These are phyloP conservation scores for Crocodylus rhombifer DNA, from an alignment of 2,797 vertebrate species.

Conservation along the genomic window DNA sequence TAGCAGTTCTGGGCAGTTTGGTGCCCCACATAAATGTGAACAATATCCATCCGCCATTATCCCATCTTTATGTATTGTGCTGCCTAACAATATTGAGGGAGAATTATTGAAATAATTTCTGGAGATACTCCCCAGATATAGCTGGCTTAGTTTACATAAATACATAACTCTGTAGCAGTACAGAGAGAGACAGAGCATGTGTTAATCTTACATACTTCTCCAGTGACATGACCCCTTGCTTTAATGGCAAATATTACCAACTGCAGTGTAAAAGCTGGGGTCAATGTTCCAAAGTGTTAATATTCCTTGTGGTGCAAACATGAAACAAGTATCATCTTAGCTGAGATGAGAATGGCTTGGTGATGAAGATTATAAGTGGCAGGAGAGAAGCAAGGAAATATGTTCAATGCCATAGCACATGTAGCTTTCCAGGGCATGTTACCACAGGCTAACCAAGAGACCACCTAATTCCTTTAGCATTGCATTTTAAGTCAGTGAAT, in stretches of 20 bases:
- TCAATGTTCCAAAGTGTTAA: not conserved
- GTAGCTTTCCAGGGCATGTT: not conserved
- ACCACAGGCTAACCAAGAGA: not conserved
- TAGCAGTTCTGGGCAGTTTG: not conserved
- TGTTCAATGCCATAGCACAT: not conserved
- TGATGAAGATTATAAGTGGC: not conserved
- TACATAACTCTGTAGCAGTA: not conserved
- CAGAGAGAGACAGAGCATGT: fast-evolving
- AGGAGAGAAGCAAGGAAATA: not conserved
- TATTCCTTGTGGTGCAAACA: not conserved
- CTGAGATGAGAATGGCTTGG: constrained; percentile 4
- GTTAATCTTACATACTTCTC: not conserved
- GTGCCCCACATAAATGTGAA: not conserved
- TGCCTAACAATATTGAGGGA: not conserved
- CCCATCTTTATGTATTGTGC: not conserved
- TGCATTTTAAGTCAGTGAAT: not conserved
- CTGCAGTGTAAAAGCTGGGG: not conserved
- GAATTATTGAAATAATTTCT: not conserved
- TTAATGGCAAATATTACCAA: not conserved
- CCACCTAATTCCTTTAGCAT: not conserved
- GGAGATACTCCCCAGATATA: not conserved
- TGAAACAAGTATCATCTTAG: not conserved
- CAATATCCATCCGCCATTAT: not conserved
- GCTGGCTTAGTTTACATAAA: not conserved
- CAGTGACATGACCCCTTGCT: not conserved